A percentile compares a stretch with the other conserved stretches of the same genome.
Evolutionary conservation across 2,113 vertebrate genomes (phyloP).

Genomic region (Phasianus colchicus): DNA sequence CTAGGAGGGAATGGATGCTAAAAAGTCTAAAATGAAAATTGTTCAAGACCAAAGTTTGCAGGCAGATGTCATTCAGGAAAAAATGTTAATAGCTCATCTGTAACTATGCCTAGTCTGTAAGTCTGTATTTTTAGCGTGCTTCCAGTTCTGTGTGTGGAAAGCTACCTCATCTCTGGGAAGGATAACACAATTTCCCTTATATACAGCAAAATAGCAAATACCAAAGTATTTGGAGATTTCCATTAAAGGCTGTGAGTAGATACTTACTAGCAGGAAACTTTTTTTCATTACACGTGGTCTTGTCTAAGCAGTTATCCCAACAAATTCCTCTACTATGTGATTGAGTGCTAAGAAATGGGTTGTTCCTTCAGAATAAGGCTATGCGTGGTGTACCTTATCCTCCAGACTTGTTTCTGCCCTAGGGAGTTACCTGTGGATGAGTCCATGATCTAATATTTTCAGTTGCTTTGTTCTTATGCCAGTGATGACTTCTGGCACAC

Average conservation of each 20-base stretch:
- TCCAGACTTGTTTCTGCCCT: not conserved
- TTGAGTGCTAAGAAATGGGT: not conserved
- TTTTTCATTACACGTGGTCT: not conserved
- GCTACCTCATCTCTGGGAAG: not conserved
- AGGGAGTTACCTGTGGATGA: not conserved
- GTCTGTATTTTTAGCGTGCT: not conserved
- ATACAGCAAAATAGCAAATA: not conserved
- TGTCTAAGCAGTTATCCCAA: not conserved
- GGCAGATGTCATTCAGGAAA: not conserved
- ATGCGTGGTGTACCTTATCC: not conserved
- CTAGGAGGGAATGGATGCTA: not conserved
- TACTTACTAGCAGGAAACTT: not conserved
- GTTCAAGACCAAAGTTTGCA: not conserved
- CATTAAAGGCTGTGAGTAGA: constrained; percentile 1
- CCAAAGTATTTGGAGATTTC: not conserved
- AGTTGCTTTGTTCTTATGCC: not conserved
- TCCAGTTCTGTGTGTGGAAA: not conserved
- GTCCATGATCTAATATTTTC: not conserved
- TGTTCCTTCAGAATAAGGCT: not conserved
- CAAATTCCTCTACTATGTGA: not conserved
- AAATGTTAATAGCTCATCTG: not conserved
- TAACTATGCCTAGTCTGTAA: not conserved
- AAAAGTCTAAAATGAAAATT: not conserved
- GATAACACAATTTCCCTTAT: not conserved
- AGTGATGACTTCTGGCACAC: not conserved